Evolutionary conservation across 2,888 invertebrate genomes (phyloP).

Genomic region (Drosophila nr. fundita): DNA sequence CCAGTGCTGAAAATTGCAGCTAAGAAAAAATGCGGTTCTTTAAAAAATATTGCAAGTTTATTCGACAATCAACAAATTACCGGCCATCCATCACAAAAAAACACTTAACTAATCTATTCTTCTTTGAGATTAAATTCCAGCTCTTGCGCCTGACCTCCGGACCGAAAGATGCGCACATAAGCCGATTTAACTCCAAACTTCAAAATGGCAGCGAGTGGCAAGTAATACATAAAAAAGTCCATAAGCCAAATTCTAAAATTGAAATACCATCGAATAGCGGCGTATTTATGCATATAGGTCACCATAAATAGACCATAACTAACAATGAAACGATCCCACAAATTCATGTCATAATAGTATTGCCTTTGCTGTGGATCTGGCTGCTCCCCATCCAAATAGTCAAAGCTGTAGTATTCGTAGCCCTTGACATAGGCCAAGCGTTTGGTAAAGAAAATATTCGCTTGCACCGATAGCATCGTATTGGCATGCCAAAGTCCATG

Average conservation of each 20-base stretch:
- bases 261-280: conserved; percentile 87
- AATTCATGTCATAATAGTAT: conserved; percentile 84
- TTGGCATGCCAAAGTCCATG: conserved; percentile 90
- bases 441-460: conserved; percentile 87
- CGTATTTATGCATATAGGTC: conserved; percentile 85
- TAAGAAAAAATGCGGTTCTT: conserved; percentile 3
- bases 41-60: conserved; percentile 18
- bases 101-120: conserved; percentile 52
- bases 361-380: conserved; percentile 84
- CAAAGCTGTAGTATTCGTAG: conserved; percentile 85
- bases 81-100: background rate
- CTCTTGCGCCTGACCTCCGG: conserved; percentile 55
- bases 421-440: conserved; percentile 87
- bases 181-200: conserved; percentile 88
- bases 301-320: conserved; percentile 80
- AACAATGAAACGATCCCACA: conserved; percentile 85
- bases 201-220: conserved; percentile 89
- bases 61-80: background rate
- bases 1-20: conserved; percentile 18
- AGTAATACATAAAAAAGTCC: conserved; percentile 88
- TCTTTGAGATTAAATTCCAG: conserved; percentile 70
- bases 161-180: conserved; percentile 86
- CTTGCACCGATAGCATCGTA: conserved; percentile 87
- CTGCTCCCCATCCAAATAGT: conserved; percentile 66
- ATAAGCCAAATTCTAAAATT: conserved; percentile 87